Percentiles rank a stretch among this genome's conserved stretches.
Conservation (phyloP, 2,888 invertebrate genomes). For the Amiota minor region DNA sequence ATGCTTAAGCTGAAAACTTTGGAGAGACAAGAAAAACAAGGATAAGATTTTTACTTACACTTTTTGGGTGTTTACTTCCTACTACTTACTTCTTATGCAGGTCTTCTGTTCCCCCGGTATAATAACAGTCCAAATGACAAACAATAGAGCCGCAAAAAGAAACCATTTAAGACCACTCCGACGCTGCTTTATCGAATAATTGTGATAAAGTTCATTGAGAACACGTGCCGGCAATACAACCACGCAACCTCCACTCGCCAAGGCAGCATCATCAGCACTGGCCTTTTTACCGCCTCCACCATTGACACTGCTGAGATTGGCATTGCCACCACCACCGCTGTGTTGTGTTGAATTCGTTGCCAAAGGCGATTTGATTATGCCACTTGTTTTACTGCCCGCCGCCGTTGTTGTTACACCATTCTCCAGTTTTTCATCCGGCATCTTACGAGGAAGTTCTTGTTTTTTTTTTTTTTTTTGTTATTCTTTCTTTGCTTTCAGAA, state of each 20-base stretch:
- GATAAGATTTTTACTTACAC: neutral
- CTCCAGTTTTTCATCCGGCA: conserved; percentile 39
- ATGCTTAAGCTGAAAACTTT: conserved; percentile 54
- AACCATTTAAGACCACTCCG: conserved; percentile 82
- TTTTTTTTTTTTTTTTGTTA: conserved; percentile 40
- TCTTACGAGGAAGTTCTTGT: conserved; percentile 24
- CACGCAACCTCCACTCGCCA: conserved; percentile 55
- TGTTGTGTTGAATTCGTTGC: neutral
- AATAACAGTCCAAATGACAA: conserved; percentile 78
- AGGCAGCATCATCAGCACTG: conserved; percentile 45
- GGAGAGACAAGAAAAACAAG: no score
- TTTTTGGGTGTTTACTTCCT: neutral
- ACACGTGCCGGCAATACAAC: conserved; percentile 76
- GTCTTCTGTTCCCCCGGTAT: conserved; percentile 75
- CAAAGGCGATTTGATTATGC: neutral
- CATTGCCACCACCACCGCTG: conserved; percentile 25
- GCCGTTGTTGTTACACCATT: conserved; percentile 36
- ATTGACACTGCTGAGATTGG: conserved; percentile 44
- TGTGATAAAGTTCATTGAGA: conserved; percentile 81
- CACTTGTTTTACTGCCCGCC: conserved; percentile 34
- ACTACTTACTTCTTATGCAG: conserved; percentile 66
- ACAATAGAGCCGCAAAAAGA: conserved; percentile 79
- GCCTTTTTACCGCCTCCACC: conserved; percentile 19
- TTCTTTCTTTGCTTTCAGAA: neutral
- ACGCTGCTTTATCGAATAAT: conserved; percentile 82